These are phyloP conservation scores for Drosophila aff. DNA, from an alignment of 1,140 invertebrate genomes.

Conservation along the genomic window DNA sequence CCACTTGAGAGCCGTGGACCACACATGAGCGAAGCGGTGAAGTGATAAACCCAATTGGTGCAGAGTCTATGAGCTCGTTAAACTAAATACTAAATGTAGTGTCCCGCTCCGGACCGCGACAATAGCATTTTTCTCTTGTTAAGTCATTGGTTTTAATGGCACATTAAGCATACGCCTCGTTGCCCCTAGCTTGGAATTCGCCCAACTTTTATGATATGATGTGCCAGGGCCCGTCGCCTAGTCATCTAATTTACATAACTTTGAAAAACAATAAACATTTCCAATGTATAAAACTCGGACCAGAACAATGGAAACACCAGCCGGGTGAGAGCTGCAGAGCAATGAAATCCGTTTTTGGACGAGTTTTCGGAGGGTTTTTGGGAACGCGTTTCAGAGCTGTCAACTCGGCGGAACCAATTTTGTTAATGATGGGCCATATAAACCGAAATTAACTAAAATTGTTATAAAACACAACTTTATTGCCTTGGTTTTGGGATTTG, in stretches of 20 bases:
- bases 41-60: constrained; percentile 77
- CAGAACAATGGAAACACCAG: constrained; percentile 49
- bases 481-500: constrained; percentile 34
- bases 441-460: constrained; percentile 70
- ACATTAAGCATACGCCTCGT: constrained; percentile 81
- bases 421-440: constrained; percentile 74
- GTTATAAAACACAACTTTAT: constrained; percentile 76
- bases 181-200: constrained; percentile 59
- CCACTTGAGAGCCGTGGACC: constrained; percentile 67
- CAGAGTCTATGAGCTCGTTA: constrained; percentile 56
- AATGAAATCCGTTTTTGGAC: constrained; percentile 52
- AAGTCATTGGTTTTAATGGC: constrained; percentile 77
- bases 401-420: constrained; percentile 78
- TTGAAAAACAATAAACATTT: constrained; percentile 60
- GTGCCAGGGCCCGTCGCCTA: constrained; percentile 14
- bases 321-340: constrained; percentile 44
- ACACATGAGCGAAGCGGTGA: constrained; percentile 64
- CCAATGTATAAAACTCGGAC: constrained; percentile 51
- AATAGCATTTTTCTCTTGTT: constrained; percentile 50
- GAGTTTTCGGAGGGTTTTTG: constrained; percentile 41
- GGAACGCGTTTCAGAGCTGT: constrained; percentile 66
- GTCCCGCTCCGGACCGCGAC: constrained; percentile 18
- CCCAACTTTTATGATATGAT: constrained; percentile 56
- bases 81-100: constrained; percentile 23
- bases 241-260: constrained; percentile 69